A percentile compares a stretch with the other conserved stretches of the same genome.
Evolutionary conservation across 2,797 vertebrate species (phyloP).

Genomic region (Australoheros facetus): DNA sequence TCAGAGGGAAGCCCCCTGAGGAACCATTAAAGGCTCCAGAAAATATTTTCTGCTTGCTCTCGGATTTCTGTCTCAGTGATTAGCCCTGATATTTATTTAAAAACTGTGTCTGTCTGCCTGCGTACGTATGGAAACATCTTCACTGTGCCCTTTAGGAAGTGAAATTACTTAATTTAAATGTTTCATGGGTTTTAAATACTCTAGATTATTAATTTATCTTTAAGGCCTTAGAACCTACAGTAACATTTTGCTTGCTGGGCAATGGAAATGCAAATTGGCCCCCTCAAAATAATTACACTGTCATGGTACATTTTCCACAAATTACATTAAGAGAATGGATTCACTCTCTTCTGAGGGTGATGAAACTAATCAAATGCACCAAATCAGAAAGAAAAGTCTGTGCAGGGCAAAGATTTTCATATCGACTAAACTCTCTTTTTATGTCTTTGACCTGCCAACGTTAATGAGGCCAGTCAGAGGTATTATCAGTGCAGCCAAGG

Average conservation of each 20-base stretch:
- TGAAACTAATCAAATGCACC: constrained; percentile 67
- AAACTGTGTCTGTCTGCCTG: constrained; percentile 74
- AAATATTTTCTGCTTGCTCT: constrained; percentile 70
- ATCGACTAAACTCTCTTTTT: constrained; percentile 21
- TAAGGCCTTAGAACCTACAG: constrained; percentile 78
- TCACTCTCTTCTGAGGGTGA: constrained; percentile 66
- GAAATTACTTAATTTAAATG: constrained; percentile 85
- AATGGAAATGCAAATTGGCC: constrained; percentile 80
- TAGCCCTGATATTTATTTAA: constrained; percentile 76
- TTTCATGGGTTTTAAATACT: constrained; percentile 85
- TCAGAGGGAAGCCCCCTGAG: constrained; percentile 66
- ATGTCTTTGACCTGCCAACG: constrained; percentile 23
- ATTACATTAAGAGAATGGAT: constrained; percentile 80
- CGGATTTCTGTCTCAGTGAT: constrained; percentile 76
- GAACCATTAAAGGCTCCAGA: constrained; percentile 65
- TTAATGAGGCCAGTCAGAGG: constrained; percentile 16
- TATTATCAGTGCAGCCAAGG: neutral
- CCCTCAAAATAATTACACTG: constrained; percentile 83
- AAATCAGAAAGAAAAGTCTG: constrained; percentile 54
- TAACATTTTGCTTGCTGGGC: constrained; percentile 77
- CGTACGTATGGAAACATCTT: constrained; percentile 72
- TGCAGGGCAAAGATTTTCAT: constrained; percentile 21
- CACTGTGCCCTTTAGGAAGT: constrained; percentile 81
- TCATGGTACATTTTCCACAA: constrained; percentile 82
- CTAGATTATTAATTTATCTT: constrained; percentile 84